A percentile compares a stretch with the other conserved stretches of the same genome.
These are phyloP conservation scores for Acipenser oxyrinchus DNA, from an alignment of 2,797 vertebrate species.

Conservation along the genomic window DNA sequence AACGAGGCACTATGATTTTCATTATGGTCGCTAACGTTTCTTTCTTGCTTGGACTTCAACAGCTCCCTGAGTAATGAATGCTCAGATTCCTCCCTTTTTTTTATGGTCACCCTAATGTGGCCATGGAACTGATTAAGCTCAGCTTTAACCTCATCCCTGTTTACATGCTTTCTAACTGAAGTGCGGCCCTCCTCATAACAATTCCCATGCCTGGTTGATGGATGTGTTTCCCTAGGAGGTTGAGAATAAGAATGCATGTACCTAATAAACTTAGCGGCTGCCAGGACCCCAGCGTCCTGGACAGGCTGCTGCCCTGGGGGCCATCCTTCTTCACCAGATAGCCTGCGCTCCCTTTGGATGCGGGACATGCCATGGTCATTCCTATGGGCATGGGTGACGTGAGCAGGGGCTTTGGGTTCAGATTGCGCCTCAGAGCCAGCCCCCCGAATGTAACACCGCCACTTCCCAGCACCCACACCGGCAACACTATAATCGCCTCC, in stretches of 20 bases:
- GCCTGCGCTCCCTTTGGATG: slow-evolving; percentile 52
- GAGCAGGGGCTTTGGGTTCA: slow-evolving; percentile 45
- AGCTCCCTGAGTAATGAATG: slow-evolving; percentile 65
- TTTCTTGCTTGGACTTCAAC: slow-evolving; percentile 60
- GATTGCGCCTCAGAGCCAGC: slow-evolving; percentile 31
- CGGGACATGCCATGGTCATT: slow-evolving; percentile 52
- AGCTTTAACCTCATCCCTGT: slow-evolving; percentile 47
- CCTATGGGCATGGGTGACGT: slow-evolving; percentile 49
- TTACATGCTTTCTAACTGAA: slow-evolving; percentile 49
- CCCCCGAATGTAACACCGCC: slow-evolving; percentile 60
- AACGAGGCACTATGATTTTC: not conserved
- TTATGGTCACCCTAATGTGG: slow-evolving; percentile 55
- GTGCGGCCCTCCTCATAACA: slow-evolving; percentile 65
- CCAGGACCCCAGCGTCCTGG: slow-evolving; percentile 56
- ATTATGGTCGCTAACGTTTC: slow-evolving; percentile 34
- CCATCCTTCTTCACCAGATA: slow-evolving; percentile 66
- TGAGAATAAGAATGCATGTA: slow-evolving; percentile 80
- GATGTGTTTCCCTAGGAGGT: slow-evolving; percentile 70
- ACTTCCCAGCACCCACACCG: slow-evolving; percentile 70
- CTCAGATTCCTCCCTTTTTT: slow-evolving; percentile 55
- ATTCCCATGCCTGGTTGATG: slow-evolving; percentile 60
- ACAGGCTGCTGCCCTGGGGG: slow-evolving; percentile 49
- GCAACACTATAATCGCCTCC: slow-evolving; percentile 54
- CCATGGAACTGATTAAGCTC: slow-evolving; percentile 30
- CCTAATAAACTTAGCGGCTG: slow-evolving; percentile 75